phyloP scores from a whole-genome alignment of 2,888 invertebrate species.

The Morpho helenor region DNA sequence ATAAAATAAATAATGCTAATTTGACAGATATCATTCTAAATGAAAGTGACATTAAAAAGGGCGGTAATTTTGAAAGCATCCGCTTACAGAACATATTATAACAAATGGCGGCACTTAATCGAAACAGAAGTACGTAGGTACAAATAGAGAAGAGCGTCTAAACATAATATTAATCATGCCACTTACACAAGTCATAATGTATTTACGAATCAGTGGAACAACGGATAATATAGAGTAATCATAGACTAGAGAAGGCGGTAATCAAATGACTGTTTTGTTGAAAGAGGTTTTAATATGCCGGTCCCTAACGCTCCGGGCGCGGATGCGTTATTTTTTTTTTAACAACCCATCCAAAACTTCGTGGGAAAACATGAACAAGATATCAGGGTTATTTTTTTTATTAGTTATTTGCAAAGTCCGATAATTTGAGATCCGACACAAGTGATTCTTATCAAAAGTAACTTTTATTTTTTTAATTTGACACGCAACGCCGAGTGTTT shows the following conservation, averaged over 20 bases:
- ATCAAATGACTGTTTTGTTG: constrained; percentile 65
- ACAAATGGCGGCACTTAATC: constrained; percentile 29
- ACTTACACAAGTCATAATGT: constrained; percentile 60
- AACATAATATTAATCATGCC: constrained; percentile 57
- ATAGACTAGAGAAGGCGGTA: constrained; percentile 54
- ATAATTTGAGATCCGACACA: constrained; percentile 37
- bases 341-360: constrained; percentile 47
- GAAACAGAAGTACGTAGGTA: constrained; percentile 34
- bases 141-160: constrained; percentile 37
- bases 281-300: constrained; percentile 50
- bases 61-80: constrained; percentile 2
- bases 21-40: background rate
- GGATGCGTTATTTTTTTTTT: constrained; percentile 45
- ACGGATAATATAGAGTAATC: constrained; percentile 61
- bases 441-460: too few relatives aligned
- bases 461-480: too few relatives aligned
- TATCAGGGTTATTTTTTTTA: constrained; percentile 46
- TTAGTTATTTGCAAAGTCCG: constrained; percentile 54
- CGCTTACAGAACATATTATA: too few relatives aligned
- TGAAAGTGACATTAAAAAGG: too few relatives aligned
- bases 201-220: constrained; percentile 56
- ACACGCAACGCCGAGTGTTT: too few relatives aligned
- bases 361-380: constrained; percentile 58
- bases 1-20: constrained; percentile 7
- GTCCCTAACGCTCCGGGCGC: constrained; percentile 63